Evolutionary conservation across 2,888 invertebrate species (phyloP), one percentile per base, ranked within the genome.

Genomic region (Tineola bisselliella): DNA sequence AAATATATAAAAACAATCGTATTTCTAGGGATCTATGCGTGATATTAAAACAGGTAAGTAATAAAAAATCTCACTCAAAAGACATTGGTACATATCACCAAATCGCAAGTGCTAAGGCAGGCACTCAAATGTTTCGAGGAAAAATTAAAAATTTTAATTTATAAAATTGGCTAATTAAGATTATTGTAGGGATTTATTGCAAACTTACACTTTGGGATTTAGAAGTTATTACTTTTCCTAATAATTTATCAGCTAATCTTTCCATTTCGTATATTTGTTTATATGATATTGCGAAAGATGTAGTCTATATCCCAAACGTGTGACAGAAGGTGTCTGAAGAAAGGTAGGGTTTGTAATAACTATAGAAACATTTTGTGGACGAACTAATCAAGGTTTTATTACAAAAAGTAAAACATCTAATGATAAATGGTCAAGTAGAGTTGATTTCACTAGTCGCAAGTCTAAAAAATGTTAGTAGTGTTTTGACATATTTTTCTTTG

Each of bases 401-500:
- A 76, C 75, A 70, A 74, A 73, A 65, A 18, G 44, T 60, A 70
- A 71, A 77, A 79, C 77, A 75, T 76, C 76, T 79, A 79, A 81
- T 81, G 81, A 81, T 81, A 76, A 80, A 87, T 82, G 84, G 86
- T 84, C 81, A 79, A 81, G 87, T 88, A 84, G 88, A 87, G 88
- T 88, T 88, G 87, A 87, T 87, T 88, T 86, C 81, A 83, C 84
- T 87, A 88, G 87, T 87, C 83, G 87, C 87, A 84, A 81, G 84
- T 83, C 81, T 25, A 25, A 48, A 75, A 81, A 82, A 81, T 78
- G 86, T 84, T 84, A 74, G 87, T 88, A 87, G 88, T 87, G 88
- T 88, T 88, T 88, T 88, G 88, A 88, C 88, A 87, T 87, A 82
- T 87, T 88, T 88, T 88, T 88, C 87, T 87, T 87, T 87, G 87